Evolutionary conservation across 2,888 invertebrate genomes (phyloP).

Genomic region (Rhyacophila evoluta): DNA sequence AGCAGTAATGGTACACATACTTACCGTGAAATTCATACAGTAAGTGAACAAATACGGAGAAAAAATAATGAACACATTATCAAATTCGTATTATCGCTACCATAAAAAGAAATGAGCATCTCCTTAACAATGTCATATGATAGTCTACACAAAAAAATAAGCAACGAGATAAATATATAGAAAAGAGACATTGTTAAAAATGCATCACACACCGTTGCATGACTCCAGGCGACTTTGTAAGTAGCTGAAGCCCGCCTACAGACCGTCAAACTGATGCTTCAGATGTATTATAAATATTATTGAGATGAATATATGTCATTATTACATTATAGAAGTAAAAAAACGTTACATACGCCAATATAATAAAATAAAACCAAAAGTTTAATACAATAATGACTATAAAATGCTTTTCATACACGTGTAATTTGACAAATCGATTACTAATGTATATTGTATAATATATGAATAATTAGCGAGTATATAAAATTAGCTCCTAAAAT

Average conservation of each 20-base stretch:
- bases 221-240: not conserved
- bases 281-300: not conserved
- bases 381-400: too few species aligned
- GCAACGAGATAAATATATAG: constrained; percentile 6
- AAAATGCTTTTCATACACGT: too few species aligned
- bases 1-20: too few species aligned
- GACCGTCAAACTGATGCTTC: not conserved
- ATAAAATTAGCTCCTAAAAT: too few species aligned
- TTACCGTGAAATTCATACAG: too few species aligned
- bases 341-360: too few species aligned
- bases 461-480: too few species aligned
- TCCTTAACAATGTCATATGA: constrained; percentile 20
- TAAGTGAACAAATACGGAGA: not conserved
- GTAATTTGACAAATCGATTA: too few species aligned
- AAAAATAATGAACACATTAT: constrained; percentile 5
- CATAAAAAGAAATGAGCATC: not conserved
- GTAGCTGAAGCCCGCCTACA: not conserved
- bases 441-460: too few species aligned
- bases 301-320: not conserved
- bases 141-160: not conserved
- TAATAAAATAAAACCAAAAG: too few species aligned
- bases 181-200: constrained; percentile 1
- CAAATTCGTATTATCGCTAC: constrained; percentile 5
- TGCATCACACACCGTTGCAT: constrained; percentile 18
- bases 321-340: too few species aligned